Conservation (phyloP, 2,797 vertebrate genomes). For the Cossypha niveicapilla region DNA sequence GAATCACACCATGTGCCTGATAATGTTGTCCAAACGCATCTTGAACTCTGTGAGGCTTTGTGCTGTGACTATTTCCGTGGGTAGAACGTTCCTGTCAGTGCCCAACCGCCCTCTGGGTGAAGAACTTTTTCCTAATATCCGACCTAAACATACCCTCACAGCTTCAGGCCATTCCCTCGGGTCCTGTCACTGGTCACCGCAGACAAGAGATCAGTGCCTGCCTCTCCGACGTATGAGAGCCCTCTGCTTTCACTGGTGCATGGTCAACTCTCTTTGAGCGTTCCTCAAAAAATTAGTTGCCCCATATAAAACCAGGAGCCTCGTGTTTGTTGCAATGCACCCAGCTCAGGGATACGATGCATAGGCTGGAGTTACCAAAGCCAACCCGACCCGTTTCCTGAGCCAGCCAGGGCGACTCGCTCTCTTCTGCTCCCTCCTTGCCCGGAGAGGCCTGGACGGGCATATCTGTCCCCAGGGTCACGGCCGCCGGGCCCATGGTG, state of each 20-base stretch:
- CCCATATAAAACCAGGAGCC: neutral
- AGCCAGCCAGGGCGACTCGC: neutral
- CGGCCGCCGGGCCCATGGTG: neutral
- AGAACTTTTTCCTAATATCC: neutral
- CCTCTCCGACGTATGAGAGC: accelerated
- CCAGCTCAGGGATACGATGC: neutral
- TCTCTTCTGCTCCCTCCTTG: neutral
- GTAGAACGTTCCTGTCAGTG: neutral
- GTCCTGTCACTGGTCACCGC: neutral
- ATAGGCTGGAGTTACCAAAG: neutral
- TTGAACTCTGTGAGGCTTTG: neutral
- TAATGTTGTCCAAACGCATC: neutral
- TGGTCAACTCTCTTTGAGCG: neutral
- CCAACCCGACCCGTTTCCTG: neutral
- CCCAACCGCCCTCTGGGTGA: neutral
- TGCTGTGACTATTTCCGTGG: neutral
- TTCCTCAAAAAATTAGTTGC: neutral
- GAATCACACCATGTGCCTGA: neutral
- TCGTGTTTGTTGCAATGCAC: neutral
- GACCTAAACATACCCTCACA: neutral
- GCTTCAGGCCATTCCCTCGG: neutral
- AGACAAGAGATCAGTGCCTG: neutral
- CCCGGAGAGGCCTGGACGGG: neutral
- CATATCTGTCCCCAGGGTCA: neutral
- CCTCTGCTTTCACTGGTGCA: neutral